A percentile compares a stretch with the other conserved stretches of the same genome.
These are phyloP conservation scores for Silurus glanis DNA, from an alignment of 2,113 vertebrate genomes.

Conservation along the genomic window DNA sequence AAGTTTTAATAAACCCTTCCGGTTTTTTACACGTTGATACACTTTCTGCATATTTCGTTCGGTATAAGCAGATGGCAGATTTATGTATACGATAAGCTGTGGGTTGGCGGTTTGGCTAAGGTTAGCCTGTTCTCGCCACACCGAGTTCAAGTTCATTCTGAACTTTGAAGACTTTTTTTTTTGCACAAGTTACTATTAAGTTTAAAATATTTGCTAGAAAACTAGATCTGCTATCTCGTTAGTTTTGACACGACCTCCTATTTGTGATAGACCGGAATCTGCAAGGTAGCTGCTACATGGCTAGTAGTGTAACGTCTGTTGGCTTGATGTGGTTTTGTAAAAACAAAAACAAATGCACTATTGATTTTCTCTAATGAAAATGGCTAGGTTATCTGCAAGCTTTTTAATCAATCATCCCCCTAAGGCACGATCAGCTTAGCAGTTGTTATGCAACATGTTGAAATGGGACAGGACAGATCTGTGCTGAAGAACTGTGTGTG, in stretches of 20 bases:
- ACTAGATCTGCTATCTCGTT: not conserved
- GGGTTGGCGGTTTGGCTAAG: not conserved
- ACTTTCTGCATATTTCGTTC: too few relatives aligned
- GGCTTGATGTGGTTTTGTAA: not conserved
- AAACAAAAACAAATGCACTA: not conserved
- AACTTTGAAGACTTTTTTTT: not conserved
- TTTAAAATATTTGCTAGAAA: not conserved
- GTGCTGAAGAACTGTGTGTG: not conserved
- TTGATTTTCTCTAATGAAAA: not conserved
- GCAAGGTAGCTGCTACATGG: not conserved
- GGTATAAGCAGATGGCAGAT: too few relatives aligned
- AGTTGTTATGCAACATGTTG: slow-evolving; percentile 39
- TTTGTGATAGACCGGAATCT: not conserved
- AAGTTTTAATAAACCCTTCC: too few relatives aligned
- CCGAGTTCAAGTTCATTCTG: not conserved
- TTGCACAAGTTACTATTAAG: too few relatives aligned
- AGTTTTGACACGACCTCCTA: not conserved
- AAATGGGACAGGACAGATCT: slow-evolving; percentile 17
- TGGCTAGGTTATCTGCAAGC: slow-evolving; percentile 10
- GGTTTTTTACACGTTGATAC: too few relatives aligned
- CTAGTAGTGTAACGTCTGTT: not conserved
- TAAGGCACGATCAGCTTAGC: slow-evolving; percentile 12
- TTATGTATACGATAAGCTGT: too few relatives aligned
- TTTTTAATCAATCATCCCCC: slow-evolving; percentile 6
- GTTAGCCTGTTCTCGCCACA: not conserved